Evolutionary conservation across 2,888 invertebrate genomes (phyloP).

Genomic region (Agrochola circellaris): DNA sequence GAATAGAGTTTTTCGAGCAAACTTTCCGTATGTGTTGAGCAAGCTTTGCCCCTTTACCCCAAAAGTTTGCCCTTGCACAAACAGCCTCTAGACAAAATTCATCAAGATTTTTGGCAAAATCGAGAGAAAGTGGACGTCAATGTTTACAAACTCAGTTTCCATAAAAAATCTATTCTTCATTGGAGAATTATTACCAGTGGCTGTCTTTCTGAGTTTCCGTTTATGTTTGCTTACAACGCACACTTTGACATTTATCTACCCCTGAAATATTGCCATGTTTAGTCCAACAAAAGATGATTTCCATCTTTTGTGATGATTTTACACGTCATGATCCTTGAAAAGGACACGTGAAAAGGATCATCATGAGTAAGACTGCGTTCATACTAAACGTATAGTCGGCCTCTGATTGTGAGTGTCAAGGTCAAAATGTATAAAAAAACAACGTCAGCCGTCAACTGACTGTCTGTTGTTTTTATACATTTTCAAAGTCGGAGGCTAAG

Average conservation of each 20-base stretch:
- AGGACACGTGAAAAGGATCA: too few species aligned
- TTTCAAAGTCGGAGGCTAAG: too few species aligned
- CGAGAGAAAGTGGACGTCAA: slow-evolving; percentile 17
- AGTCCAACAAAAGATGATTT: neutral
- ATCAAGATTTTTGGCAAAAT: slow-evolving; percentile 45
- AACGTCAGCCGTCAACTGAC: neutral
- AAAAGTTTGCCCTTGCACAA: slow-evolving; percentile 44
- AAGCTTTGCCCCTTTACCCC: slow-evolving; percentile 41
- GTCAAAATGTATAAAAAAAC: neutral
- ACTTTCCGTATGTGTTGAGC: slow-evolving; percentile 49
- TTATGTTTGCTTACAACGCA: slow-evolving; percentile 16
- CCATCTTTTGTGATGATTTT: too few species aligned
- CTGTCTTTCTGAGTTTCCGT: slow-evolving; percentile 5
- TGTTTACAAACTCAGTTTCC: slow-evolving; percentile 27
- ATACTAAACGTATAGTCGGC: neutral
- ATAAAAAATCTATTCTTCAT: slow-evolving; percentile 26
- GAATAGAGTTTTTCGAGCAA: slow-evolving; percentile 48
- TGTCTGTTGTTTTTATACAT: neutral
- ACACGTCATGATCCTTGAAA: too few species aligned
- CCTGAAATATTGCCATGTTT: neutral
- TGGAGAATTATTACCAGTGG: slow-evolving; percentile 25
- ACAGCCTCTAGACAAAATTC: slow-evolving; percentile 41
- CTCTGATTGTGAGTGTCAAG: too few species aligned
- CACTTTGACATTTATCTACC: neutral
- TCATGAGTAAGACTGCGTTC: neutral